Conservation (phyloP, 2,797 vertebrate genomes). For the Sebastes ruberrimus region DNA sequence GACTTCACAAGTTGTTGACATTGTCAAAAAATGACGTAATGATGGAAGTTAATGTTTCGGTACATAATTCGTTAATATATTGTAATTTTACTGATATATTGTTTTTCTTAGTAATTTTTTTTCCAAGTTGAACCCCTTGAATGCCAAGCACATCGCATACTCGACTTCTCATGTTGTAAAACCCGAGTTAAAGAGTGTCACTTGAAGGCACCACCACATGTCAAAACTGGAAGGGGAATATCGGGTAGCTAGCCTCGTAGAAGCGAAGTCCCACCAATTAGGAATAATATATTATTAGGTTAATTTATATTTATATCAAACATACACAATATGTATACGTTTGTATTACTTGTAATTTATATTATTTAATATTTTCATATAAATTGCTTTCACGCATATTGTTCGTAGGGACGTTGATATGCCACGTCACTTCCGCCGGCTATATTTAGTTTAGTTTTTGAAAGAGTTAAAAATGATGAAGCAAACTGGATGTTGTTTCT, state of each 20-base stretch:
- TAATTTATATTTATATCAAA: neutral
- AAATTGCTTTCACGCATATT: neutral
- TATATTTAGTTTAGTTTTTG: neutral
- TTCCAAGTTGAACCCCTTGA: too few species aligned
- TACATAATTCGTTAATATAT: too few species aligned
- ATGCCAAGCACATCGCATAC: too few species aligned
- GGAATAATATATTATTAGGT: neutral
- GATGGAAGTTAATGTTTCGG: neutral
- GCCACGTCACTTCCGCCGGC: neutral
- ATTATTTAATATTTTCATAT: neutral
- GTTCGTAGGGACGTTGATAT: neutral
- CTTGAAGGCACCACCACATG: too few species aligned
- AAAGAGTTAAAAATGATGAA: neutral
- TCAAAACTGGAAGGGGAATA: neutral
- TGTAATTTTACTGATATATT: neutral
- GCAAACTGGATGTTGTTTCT: neutral
- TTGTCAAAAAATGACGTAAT: neutral
- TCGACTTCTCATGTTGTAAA: too few species aligned
- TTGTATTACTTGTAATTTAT: neutral
- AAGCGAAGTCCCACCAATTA: neutral
- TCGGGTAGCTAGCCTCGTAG: rapidly evolving
- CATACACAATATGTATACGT: rapidly evolving
- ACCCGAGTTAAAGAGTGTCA: too few species aligned
- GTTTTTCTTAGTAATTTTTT: neutral
- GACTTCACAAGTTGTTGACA: neutral